Base-by-base conservation (phyloP, 30 jellyfish, hydroid and myxozoan species). In the Nemopilema nomurai region DNA sequence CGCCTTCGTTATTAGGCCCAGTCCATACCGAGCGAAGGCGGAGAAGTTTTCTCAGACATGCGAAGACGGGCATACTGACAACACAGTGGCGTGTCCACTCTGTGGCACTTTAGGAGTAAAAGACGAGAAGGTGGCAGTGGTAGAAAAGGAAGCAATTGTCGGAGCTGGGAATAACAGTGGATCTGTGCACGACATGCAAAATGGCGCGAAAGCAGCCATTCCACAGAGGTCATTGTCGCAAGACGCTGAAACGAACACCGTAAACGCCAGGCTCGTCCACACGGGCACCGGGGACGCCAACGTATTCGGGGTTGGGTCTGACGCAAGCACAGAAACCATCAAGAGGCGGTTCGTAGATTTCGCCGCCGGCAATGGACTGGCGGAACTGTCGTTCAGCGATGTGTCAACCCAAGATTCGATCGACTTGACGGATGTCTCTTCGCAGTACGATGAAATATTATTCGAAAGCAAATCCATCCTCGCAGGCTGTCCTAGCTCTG, bases 321-420 rank as follows among this genome's bases (percentile, higher is more conserved):
- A 89, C 57, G 87, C 71, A n/a, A 25, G 82, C 84, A 85, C 96
- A 9, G 91, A 85, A 64, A 91, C 98, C 1, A 76, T 26, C 30
- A 50, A 22, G 31, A 71, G 21, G 18, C 26, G 62, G 0, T 25
- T 26, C 21, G 67, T 18, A 28, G 96, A 87, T 27, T 49, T 74
- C 3, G 90, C 88, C 25, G 53, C 29, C 26, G 96, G 96, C 52
- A 68, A 24, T 66, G 82, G 57, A 8, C 19, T 71, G 23, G 90
- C 73, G 19, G 93, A 81, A 30, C 50, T 33, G 64, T 71, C 66
- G 53, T 28, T 51, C 7, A 53, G 53, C 24, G 87, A 73, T 83
- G 87, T 49, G 19, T 50, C 71, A 27, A 74, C 79, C 6, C 98
- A 91, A 63, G 30, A 71, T 23, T 7, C 62, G 6, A 65, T 72